Conservation (phyloP, 2,797 vertebrate species). For the Gobionotothen gibberifrons region DNA sequence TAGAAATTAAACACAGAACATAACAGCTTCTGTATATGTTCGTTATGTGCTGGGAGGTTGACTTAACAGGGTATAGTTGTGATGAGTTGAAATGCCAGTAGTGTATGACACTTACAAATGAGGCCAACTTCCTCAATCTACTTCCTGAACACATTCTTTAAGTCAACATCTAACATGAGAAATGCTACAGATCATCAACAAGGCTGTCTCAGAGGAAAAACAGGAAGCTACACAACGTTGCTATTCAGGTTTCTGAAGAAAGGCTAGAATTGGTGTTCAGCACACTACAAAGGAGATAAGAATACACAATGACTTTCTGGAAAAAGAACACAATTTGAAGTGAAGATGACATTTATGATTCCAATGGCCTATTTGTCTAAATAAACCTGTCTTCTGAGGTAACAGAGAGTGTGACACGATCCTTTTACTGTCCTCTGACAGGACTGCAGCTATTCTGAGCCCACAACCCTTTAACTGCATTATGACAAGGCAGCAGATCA, state of each 20-base stretch:
- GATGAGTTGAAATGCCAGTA: neutral
- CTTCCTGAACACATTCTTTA: slow-evolving; percentile 20
- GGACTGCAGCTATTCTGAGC: slow-evolving; percentile 21
- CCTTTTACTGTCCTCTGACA: slow-evolving; percentile 15
- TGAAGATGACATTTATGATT: slow-evolving; percentile 21
- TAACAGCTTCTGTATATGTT: neutral
- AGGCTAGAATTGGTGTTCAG: slow-evolving; percentile 5
- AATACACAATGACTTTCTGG: slow-evolving; percentile 13
- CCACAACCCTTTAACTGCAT: slow-evolving; percentile 6
- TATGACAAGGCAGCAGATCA: neutral
- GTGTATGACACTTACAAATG: slow-evolving; percentile 12
- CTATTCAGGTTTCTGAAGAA: neutral
- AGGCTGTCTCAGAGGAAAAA: neutral
- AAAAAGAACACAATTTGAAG: slow-evolving; percentile 3
- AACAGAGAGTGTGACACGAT: slow-evolving; percentile 9
- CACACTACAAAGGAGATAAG: neutral
- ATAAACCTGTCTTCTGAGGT: slow-evolving; percentile 19
- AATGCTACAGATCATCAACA: neutral
- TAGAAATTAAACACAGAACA: neutral
- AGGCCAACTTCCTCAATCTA: slow-evolving; percentile 23
- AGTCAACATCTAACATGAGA: neutral
- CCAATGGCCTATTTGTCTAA: slow-evolving; percentile 25
- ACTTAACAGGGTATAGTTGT: neutral
- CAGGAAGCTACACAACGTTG: neutral
- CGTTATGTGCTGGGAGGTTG: neutral